Base-by-base conservation (phyloP, 1,140 invertebrate genomes). In the Drosophila repleta region DNA sequence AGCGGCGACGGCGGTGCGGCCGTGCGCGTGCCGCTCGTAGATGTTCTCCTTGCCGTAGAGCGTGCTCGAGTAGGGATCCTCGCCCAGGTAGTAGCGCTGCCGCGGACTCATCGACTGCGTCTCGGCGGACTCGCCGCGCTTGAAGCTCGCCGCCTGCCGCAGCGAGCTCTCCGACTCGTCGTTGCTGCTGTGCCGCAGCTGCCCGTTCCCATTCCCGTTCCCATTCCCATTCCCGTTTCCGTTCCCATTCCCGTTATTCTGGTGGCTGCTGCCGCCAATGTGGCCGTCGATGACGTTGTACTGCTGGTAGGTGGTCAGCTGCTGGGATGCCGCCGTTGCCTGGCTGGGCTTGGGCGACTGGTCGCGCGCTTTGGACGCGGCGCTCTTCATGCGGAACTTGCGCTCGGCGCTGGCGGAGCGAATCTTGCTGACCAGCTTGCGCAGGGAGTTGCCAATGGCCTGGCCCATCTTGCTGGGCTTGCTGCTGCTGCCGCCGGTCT, bases 41-140 rank as follows among this genome's bases (percentile, higher is more conserved):
- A 96, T 96, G 78, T 95, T 96, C 90, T 96, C 96, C 63, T 95
- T 93, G 32, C 95, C 95, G 88, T 96, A 96, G 76, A 96, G 95
- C 84, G 95, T 96, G 60, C 95, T 95, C 26, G 94, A 95, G 90
- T 96, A 96, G 4, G 96, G 96, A 93, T 96, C 96, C 92, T 97
- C 96, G 10, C 96, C 96, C 37, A 96, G 93, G 88, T 97, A 96
- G 91, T 96, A 97, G 60, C 95, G 94, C 79, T 96, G 95, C 43
- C 94, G 92, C 0, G 95, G 95, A 67, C 92, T 92, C 1, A 91
- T 88, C 3, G 93, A 92, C 6, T 43, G 39, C 17, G 92, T 66
- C 32, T 90, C 76, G 1, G 76, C 81, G 6, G 85, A 77, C 46
- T 83, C 80, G 53, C 61, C 81, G 15, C 18, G n/a, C 15, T 11